Percentiles rank a stretch among this genome's conserved stretches.
phyloP scores from a whole-genome alignment of 2,113 vertebrate genomes.

The Redunca redunca region DNA sequence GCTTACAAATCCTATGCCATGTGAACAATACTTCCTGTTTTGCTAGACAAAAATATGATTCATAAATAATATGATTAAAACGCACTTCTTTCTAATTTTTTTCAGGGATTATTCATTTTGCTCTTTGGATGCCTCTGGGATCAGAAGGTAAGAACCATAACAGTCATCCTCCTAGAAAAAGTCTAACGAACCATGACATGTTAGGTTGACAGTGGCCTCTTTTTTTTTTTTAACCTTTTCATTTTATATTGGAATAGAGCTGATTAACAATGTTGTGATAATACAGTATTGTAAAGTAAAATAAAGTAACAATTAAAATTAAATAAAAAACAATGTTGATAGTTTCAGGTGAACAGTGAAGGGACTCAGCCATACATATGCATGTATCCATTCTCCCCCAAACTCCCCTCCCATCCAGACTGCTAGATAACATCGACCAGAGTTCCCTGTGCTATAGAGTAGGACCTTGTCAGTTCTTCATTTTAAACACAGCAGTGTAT shows the following conservation, averaged over 20 bases:
- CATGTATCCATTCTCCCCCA: background rate
- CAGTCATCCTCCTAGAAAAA: background rate
- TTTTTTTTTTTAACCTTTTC: background rate
- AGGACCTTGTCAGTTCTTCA: background rate
- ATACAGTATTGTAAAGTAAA: too few relatives aligned
- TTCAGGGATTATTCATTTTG: constrained; percentile 84
- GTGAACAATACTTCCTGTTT: background rate
- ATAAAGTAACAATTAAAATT: too few relatives aligned
- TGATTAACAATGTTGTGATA: background rate
- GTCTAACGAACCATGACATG: background rate
- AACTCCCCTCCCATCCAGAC: background rate
- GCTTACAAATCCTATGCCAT: background rate
- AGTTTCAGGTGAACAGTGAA: background rate
- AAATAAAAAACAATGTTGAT: background rate
- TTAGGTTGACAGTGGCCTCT: constrained; percentile 2
- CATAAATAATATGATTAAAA: background rate
- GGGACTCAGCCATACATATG: background rate
- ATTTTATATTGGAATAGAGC: background rate
- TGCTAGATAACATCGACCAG: background rate
- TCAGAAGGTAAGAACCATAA: constrained; percentile 80
- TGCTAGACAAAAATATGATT: background rate
- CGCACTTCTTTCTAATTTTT: background rate
- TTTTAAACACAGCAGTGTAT: background rate
- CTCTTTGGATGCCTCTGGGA: constrained; percentile 84
- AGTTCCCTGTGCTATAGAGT: background rate